Evolutionary conservation across 2,797 vertebrate genomes (phyloP).

Genomic region (Acanthopagrus latus): DNA sequence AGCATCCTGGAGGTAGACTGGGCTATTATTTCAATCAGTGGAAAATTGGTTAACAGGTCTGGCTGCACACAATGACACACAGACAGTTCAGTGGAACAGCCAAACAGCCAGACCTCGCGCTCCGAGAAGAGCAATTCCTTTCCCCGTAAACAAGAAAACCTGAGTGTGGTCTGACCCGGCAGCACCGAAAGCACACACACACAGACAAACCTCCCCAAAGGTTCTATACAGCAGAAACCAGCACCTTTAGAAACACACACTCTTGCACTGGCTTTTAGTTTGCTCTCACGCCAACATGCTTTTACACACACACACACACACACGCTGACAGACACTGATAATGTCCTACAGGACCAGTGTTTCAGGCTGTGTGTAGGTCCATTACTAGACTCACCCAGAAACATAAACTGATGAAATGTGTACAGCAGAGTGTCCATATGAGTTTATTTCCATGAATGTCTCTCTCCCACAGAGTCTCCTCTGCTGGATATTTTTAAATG

Average conservation of each 20-base stretch:
- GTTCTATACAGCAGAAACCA: not conserved
- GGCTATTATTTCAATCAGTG: slow-evolving; percentile 56
- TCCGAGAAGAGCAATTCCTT: not conserved
- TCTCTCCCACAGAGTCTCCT: slow-evolving; percentile 23
- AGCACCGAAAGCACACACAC: not conserved
- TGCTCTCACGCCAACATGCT: not conserved
- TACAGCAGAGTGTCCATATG: slow-evolving; percentile 22
- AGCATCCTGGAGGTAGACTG: not conserved
- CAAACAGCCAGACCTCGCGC: not conserved
- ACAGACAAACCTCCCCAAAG: not conserved
- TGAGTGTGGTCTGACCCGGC: not conserved
- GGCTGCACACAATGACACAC: slow-evolving; percentile 25
- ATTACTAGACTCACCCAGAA: not conserved
- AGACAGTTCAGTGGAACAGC: not conserved
- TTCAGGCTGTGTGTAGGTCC: slow-evolving; percentile 6
- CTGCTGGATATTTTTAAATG: slow-evolving; percentile 34
- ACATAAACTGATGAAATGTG: slow-evolving; percentile 45
- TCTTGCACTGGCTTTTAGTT: not conserved
- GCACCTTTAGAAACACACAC: not conserved
- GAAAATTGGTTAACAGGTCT: slow-evolving; percentile 18
- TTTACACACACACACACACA: slow-evolving; percentile 4
- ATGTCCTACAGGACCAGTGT: not conserved
- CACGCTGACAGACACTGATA: not conserved
- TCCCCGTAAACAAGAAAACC: not conserved
- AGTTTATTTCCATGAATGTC: slow-evolving; percentile 15